phyloP scores from a whole-genome alignment of 2,113 vertebrate genomes.

The Orcinus orca region DNA sequence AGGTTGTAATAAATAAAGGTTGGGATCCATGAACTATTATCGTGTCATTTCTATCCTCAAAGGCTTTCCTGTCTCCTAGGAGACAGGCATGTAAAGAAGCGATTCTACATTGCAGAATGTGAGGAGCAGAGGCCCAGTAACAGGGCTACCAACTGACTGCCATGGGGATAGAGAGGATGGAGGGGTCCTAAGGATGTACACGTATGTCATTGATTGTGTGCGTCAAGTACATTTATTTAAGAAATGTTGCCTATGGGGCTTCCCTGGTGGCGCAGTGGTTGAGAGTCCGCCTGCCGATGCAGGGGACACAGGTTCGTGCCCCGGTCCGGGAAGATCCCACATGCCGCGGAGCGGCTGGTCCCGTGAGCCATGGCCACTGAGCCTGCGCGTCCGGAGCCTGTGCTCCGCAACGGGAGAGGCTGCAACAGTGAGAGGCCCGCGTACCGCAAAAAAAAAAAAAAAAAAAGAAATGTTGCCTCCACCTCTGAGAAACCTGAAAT shows the following conservation, averaged over 20 bases:
- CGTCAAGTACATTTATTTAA: neutral
- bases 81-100: slow-evolving; percentile 41
- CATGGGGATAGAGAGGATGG: neutral
- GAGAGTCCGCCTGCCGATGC: too few relatives aligned
- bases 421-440: too few relatives aligned
- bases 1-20: slow-evolving; percentile 18
- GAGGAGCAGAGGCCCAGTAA: neutral
- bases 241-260: neutral
- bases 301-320: too few relatives aligned
- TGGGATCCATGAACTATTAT: slow-evolving; percentile 21
- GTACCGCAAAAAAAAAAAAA: too few relatives aligned
- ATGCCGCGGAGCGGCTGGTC: too few relatives aligned
- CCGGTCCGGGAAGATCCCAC: too few relatives aligned
- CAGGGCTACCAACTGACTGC: fast-evolving
- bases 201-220: neutral
- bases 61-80: slow-evolving; percentile 60
- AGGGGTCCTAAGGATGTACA: neutral
- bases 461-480: neutral
- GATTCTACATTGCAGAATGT: neutral
- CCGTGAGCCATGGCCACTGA: too few relatives aligned
- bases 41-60: slow-evolving; percentile 35
- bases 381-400: too few relatives aligned
- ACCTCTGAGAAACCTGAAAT: neutral
- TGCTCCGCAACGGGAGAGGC: too few relatives aligned
- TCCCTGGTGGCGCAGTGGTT: too few relatives aligned